Percentiles rank a stretch among this genome's conserved stretches.
Evolutionary conservation across 2,113 vertebrate genomes (phyloP).

Genomic region (Anguilla rostrata): DNA sequence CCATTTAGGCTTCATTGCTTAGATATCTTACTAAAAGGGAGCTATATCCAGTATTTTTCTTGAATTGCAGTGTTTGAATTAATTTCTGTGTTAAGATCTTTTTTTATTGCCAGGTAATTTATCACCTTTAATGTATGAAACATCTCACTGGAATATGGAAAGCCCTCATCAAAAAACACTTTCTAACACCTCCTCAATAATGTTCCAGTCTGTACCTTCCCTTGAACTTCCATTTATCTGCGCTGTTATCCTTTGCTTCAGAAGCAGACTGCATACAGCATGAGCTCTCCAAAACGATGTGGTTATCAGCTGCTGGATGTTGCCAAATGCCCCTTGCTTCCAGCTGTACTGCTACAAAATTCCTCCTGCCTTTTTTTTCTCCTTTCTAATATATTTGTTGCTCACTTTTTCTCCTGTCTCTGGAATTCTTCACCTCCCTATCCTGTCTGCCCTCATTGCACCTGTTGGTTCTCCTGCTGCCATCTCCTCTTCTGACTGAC

Average conservation of each 20-base stretch:
- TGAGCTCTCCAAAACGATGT: conserved; percentile 2
- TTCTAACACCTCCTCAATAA: not conserved
- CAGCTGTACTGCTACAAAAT: not conserved
- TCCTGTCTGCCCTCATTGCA: conserved; percentile 63
- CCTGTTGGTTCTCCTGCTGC: conserved; percentile 61
- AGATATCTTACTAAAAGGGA: no score
- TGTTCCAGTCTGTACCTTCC: not conserved
- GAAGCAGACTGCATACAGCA: not conserved
- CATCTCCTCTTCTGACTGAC: conserved; percentile 68
- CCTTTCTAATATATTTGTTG: not conserved
- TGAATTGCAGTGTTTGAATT: no score
- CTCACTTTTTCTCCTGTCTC: not conserved
- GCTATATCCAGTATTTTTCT: no score
- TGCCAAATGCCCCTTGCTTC: not conserved
- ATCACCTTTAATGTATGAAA: not conserved
- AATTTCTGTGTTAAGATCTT: not conserved
- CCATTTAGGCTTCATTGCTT: no score
- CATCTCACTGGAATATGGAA: not conserved
- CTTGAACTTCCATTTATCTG: not conserved
- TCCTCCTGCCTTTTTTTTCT: not conserved
- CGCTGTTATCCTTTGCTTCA: not conserved
- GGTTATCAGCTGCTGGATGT: conserved; percentile 8
- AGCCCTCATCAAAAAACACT: not conserved
- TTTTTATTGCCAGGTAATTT: not conserved
- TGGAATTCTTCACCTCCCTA: conserved; percentile 23